Evolutionary conservation across 2,888 invertebrate genomes (phyloP).

Genomic region (Agrypnus murinus): DNA sequence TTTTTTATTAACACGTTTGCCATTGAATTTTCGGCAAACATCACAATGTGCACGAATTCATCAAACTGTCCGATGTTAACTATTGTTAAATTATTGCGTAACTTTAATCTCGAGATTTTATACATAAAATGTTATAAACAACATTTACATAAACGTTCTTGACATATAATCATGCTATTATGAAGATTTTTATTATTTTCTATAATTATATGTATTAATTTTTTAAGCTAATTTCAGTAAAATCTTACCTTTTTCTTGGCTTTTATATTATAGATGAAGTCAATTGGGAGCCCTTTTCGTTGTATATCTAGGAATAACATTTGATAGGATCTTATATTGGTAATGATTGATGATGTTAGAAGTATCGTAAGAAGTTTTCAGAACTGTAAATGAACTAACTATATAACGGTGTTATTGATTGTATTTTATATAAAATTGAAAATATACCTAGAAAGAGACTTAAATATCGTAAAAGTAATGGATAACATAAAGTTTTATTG

Average conservation of each 20-base stretch:
- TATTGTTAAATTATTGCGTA: constrained; percentile 32
- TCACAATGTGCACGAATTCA: constrained; percentile 31
- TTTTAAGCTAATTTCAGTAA: too few relatives aligned
- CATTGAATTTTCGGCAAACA: constrained; percentile 31
- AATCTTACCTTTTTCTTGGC: too few relatives aligned
- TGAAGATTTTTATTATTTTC: background rate
- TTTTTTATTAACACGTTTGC: constrained; percentile 31
- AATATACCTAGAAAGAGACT: background rate
- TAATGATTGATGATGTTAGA: constrained; percentile 43
- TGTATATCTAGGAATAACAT: constrained; percentile 32
- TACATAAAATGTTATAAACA: constrained; percentile 22
- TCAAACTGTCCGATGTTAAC: constrained; percentile 15
- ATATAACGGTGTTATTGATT: constrained; percentile 34
- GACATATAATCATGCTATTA: constrained; percentile 13
- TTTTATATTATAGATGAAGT: constrained; percentile 17
- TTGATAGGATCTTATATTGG: constrained; percentile 33
- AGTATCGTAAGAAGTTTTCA: constrained; percentile 28
- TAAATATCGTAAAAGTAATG: constrained; percentile 13
- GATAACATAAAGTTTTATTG: constrained; percentile 1
- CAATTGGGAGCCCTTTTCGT: constrained; percentile 13
- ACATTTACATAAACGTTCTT: constrained; percentile 6
- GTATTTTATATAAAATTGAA: background rate
- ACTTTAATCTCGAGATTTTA: background rate
- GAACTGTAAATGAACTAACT: constrained; percentile 32
- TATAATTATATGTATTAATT: too few relatives aligned